phyloP scores from a whole-genome alignment of 2,888 invertebrate species.

The Tigriopus californicus region DNA sequence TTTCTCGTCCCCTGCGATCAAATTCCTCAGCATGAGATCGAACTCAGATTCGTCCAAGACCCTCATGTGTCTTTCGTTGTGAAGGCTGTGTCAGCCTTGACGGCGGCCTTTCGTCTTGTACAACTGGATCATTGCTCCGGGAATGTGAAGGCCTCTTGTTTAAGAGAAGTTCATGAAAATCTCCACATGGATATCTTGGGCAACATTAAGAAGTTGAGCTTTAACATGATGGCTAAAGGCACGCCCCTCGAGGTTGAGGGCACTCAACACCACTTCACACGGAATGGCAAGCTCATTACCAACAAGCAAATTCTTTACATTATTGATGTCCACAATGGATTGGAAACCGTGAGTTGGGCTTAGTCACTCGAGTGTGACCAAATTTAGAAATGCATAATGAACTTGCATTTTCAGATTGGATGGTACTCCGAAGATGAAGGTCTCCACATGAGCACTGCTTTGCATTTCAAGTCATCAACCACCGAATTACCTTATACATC shows the following conservation, averaged over 20 bases:
- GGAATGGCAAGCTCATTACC: slow-evolving; percentile 21
- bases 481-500: too few relatives aligned
- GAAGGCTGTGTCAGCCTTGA: slow-evolving; percentile 26
- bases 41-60: slow-evolving; percentile 12
- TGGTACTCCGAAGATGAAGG: slow-evolving; percentile 25
- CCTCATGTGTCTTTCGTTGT: slow-evolving; percentile 20
- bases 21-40: slow-evolving; percentile 3
- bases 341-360: not conserved
- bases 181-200: slow-evolving; percentile 18
- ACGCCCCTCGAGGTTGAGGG: slow-evolving; percentile 19
- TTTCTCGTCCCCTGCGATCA: not conserved
- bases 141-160: not conserved
- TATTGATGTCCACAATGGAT: slow-evolving; percentile 18
- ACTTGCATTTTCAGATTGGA: slow-evolving; percentile 22
- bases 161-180: not conserved
- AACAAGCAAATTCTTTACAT: slow-evolving; percentile 21
- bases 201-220: slow-evolving; percentile 20
- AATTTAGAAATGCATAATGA: not conserved
- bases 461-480: too few relatives aligned
- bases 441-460: slow-evolving; percentile 19
- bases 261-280: slow-evolving; percentile 21
- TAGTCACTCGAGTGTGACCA: too few relatives aligned
- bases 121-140: slow-evolving; percentile 22
- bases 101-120: slow-evolving; percentile 25
- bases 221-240: slow-evolving; percentile 18